Evolutionary conservation across 2,113 vertebrate species (phyloP).

Genomic region (Prinia subflava): DNA sequence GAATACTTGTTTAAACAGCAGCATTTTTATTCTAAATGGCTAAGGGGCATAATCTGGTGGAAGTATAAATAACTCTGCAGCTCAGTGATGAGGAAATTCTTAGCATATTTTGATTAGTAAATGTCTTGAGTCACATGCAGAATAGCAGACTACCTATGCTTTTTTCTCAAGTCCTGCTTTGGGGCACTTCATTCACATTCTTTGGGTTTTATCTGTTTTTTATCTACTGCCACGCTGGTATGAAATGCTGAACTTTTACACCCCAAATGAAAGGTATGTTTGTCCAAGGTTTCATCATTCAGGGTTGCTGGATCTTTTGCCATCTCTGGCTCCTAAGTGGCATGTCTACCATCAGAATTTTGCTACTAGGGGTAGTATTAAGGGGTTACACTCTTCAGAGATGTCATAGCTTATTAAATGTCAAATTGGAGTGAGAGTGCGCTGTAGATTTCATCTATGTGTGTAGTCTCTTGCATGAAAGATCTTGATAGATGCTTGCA

Average conservation of each 20-base stretch:
- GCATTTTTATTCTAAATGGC: constrained; percentile 48
- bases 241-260: neutral
- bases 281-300: neutral
- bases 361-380: neutral
- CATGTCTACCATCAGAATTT: neutral
- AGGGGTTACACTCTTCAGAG: neutral
- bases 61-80: constrained; percentile 41
- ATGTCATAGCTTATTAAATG: neutral
- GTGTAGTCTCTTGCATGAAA: neutral
- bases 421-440: neutral
- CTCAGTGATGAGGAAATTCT: constrained; percentile 2
- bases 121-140: neutral
- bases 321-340: neutral
- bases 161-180: neutral
- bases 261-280: neutral
- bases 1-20: constrained; percentile 67
- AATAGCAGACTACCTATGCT: neutral
- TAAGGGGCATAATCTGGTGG: neutral
- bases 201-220: neutral
- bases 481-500: neutral
- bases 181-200: neutral
- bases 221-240: fast-evolving
- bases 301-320: neutral
- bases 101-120: neutral
- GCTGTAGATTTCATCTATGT: neutral